phyloP scores from a whole-genome alignment of 2,888 invertebrate genomes.

The Drosophila koepferae region DNA sequence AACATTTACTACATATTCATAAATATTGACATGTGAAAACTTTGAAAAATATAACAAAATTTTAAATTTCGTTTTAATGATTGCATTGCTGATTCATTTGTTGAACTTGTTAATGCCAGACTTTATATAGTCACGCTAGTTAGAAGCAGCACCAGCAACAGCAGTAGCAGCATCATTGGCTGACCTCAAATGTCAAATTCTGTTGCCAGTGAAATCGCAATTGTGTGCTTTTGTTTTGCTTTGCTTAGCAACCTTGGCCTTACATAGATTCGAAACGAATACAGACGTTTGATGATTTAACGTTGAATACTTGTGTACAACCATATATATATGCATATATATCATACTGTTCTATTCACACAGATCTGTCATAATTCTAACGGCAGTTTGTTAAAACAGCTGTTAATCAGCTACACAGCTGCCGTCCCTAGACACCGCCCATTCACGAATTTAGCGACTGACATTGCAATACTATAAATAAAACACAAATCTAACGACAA shows the following conservation, averaged over 20 bases:
- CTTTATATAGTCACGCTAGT: slow-evolving; percentile 71
- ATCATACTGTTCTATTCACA: slow-evolving; percentile 32
- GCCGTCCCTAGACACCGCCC: slow-evolving; percentile 26
- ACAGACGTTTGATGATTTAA: slow-evolving; percentile 42
- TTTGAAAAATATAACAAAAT: slow-evolving; percentile 5
- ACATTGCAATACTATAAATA: slow-evolving; percentile 75
- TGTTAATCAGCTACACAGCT: slow-evolving; percentile 40
- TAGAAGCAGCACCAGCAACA: slow-evolving; percentile 30
- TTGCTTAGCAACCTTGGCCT: slow-evolving; percentile 77
- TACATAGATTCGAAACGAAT: slow-evolving; percentile 66
- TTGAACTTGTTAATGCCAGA: slow-evolving; percentile 43
- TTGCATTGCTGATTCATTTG: slow-evolving; percentile 40
- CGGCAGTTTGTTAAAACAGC: slow-evolving; percentile 62
- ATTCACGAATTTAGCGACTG: slow-evolving; percentile 38
- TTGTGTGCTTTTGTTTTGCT: slow-evolving; percentile 62
- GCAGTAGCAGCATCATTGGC: slow-evolving; percentile 35
- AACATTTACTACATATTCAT: background rate
- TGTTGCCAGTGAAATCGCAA: slow-evolving; percentile 52
- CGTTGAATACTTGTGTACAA: slow-evolving; percentile 7
- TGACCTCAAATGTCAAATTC: slow-evolving; percentile 77
- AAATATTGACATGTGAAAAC: background rate
- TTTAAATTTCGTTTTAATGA: slow-evolving; percentile 31
- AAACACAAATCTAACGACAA: slow-evolving; percentile 47
- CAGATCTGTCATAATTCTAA: slow-evolving; percentile 53
- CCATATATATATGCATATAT: background rate